Evolutionary conservation across 2,797 vertebrate genomes (phyloP), one percentile per base, ranked within the genome.

Genomic region (Onychomys torridus): DNA sequence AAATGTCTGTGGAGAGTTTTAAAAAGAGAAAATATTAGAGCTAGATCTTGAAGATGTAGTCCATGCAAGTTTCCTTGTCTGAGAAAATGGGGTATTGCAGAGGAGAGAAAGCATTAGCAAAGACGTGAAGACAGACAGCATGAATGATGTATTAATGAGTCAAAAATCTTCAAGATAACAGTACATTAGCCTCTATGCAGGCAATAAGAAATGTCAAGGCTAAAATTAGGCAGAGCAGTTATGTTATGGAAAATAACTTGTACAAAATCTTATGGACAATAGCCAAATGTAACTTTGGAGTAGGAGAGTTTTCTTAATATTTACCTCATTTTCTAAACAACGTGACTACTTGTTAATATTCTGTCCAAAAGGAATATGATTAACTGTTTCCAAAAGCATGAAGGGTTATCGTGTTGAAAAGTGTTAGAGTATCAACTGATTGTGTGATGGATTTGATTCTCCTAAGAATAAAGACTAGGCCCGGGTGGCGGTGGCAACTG

Each of bases 31-130:
- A 75, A 73, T 8, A 83, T 77, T 75, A 71, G 49, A 89, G 5
- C 9, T 59, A 57, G 5, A 6, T 49, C 52, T 77, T 97, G 12
- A 88, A 76, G 43, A 93, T 65, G 61, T 75, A 61, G 76, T 95
- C 86, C 43, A 91, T 93, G 52, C 55, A 84, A 55, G 29, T 83
- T 78, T 37, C 91, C 23, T 81, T 27, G 21, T 75, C 43, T 92
- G 46, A 87, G 49, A 88, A 76, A 76, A 1, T 37, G 86, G 17
- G 9, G 5, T 94, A 89, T 90, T 87, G 55, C 25, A 91, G 27
- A 96, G 52, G 40, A 94, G 11, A n/a, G 3, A 91, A 96, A 82
- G 7, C 11, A 94, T 69, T 57, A 94, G 19, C 13, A 81, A 96
- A 89, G 21, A 49, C 34, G 81, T 49, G 19, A 57, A 77, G 84